Conservation (phyloP, 2,797 vertebrate species). For the Carapus acus region DNA sequence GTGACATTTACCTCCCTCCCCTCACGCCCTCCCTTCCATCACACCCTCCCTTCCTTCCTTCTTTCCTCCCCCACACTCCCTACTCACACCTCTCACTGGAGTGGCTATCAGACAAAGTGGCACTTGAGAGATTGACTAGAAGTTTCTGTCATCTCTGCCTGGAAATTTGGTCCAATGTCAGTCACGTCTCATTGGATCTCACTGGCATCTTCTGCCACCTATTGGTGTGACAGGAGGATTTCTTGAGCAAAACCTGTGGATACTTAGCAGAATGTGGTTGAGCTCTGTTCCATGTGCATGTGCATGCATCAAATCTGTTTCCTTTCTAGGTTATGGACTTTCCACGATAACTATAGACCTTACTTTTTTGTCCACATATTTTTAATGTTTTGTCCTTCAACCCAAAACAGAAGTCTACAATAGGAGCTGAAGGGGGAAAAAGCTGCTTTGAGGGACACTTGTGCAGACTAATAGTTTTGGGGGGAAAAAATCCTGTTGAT, state of each 20-base stretch:
- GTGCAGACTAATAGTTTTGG: too few relatives aligned
- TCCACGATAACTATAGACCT: background rate
- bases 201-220: slow-evolving; percentile 72
- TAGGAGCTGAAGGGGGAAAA: too few relatives aligned
- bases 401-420: too few relatives aligned
- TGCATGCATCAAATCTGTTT: slow-evolving; percentile 30
- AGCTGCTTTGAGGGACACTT: too few relatives aligned
- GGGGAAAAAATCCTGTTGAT: too few relatives aligned
- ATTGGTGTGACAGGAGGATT: slow-evolving; percentile 65
- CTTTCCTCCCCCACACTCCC: slow-evolving; percentile 49
- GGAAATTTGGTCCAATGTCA: slow-evolving; percentile 62
- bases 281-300: slow-evolving; percentile 14
- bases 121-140: slow-evolving; percentile 69
- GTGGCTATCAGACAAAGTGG: slow-evolving; percentile 72
- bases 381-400: too few relatives aligned
- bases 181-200: slow-evolving; percentile 43
- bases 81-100: slow-evolving; percentile 61
- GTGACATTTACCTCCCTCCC: slow-evolving; percentile 58
- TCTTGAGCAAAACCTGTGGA: slow-evolving; percentile 50
- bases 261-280: slow-evolving; percentile 15
- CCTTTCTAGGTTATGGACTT: background rate
- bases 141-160: slow-evolving; percentile 65
- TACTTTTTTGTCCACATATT: too few relatives aligned
- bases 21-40: slow-evolving; percentile 28
- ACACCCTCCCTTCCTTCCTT: too few relatives aligned